A percentile compares a stretch with the other conserved stretches of the same genome.
phyloP scores from a whole-genome alignment of 2,888 invertebrate genomes.

The Hypercompe scribonia region DNA sequence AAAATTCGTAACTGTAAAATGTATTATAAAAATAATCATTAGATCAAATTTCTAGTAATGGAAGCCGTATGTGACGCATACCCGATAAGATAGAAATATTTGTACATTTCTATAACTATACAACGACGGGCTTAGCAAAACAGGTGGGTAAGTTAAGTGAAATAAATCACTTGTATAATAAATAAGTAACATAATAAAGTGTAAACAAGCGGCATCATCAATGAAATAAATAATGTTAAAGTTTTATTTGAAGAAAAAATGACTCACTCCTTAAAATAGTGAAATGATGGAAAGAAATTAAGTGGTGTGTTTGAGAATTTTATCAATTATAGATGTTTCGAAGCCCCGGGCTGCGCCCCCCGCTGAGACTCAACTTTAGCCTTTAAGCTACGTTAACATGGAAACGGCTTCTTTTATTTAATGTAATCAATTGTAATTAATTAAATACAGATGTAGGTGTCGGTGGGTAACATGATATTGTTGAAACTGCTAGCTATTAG shows the following conservation, averaged over 20 bases:
- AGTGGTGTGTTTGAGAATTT: slow-evolving; percentile 77
- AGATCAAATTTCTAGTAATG: slow-evolving; percentile 17
- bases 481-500: slow-evolving; percentile 41
- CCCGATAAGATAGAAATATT: slow-evolving; percentile 29
- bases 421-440: slow-evolving; percentile 49
- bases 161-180: slow-evolving; percentile 36
- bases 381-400: slow-evolving; percentile 46
- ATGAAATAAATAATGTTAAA: slow-evolving; percentile 46
- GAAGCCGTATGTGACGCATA: slow-evolving; percentile 28
- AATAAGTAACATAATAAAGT: slow-evolving; percentile 35
- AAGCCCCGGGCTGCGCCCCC: slow-evolving; percentile 60
- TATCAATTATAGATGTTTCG: slow-evolving; percentile 75
- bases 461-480: slow-evolving; percentile 50
- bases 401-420: slow-evolving; percentile 55
- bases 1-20: neutral
- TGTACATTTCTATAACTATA: slow-evolving; percentile 20
- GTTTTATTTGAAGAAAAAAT: slow-evolving; percentile 57
- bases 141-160: slow-evolving; percentile 16
- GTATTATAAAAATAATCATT: neutral
- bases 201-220: slow-evolving; percentile 46
- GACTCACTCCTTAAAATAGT: slow-evolving; percentile 67
- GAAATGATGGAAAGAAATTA: slow-evolving; percentile 72
- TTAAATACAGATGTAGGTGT: slow-evolving; percentile 46
- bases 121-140: slow-evolving; percentile 18
- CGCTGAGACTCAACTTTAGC: slow-evolving; percentile 55